Evolutionary conservation across 2,888 invertebrate genomes (phyloP).

Genomic region (Cotesia congregata): DNA sequence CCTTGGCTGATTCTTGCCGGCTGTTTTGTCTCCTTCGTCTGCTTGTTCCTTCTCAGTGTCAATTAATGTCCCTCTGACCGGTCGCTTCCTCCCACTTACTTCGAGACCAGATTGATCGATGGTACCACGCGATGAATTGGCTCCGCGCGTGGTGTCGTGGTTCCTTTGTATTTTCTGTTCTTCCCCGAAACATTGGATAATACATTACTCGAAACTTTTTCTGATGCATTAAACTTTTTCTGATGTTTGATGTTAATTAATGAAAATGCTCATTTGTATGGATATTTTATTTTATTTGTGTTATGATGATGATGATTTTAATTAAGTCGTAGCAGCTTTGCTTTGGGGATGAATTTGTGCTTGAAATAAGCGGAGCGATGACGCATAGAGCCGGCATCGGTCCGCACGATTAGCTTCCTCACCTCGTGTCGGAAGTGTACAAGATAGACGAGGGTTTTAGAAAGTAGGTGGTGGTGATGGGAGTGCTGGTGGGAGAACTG

Average conservation of each 20-base stretch:
- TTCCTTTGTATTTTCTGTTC: slow-evolving; percentile 13
- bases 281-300: neutral
- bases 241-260: neutral
- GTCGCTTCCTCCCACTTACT: slow-evolving; percentile 16
- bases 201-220: slow-evolving; percentile 23
- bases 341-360: neutral
- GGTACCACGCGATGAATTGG: slow-evolving; percentile 63
- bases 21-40: slow-evolving; percentile 48
- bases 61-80: slow-evolving; percentile 67
- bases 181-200: neutral
- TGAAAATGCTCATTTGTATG: neutral
- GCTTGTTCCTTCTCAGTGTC: slow-evolving; percentile 60
- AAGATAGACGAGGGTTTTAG: slow-evolving; percentile 45
- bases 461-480: slow-evolving; percentile 31
- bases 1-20: slow-evolving; percentile 15
- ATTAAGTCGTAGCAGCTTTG: neutral
- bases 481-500: slow-evolving; percentile 18
- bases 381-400: slow-evolving; percentile 38
- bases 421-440: slow-evolving; percentile 44
- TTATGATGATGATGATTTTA: slow-evolving; percentile 10
- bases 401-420: slow-evolving; percentile 45
- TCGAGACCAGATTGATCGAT: slow-evolving; percentile 65
- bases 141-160: slow-evolving; percentile 43
- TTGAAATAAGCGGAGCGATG: slow-evolving; percentile 18
- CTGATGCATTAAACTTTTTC: neutral